These are phyloP conservation scores for Mimachlamys varia DNA, from an alignment of 2,888 invertebrate genomes.

Conservation along the genomic window DNA sequence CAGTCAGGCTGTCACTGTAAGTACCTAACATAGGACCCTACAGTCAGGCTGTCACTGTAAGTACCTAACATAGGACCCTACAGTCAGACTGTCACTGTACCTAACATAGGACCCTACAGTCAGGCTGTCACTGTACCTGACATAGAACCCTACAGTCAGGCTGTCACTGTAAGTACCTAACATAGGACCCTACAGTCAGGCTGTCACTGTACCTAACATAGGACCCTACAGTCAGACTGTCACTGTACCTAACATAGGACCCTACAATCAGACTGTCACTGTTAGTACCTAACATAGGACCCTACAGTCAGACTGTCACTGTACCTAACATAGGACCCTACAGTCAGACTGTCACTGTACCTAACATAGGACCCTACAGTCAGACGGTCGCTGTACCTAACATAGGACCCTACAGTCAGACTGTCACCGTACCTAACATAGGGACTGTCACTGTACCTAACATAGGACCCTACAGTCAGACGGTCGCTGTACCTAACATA, in stretches of 20 bases:
- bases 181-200: conserved; percentile 98
- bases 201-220: conserved; percentile 93
- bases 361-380: too few relatives aligned
- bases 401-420: too few relatives aligned
- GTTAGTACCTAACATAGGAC: conserved; percentile 82
- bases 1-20: conserved; percentile 36
- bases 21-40: conserved; percentile 96
- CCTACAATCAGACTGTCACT: conserved; percentile 95
- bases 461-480: too few relatives aligned
- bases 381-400: too few relatives aligned
- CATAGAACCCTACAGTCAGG: conserved; percentile 97
- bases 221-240: conserved; percentile 97
- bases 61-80: conserved; percentile 97
- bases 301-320: conserved; percentile 6
- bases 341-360: background rate
- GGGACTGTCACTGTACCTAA: too few relatives aligned
- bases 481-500: too few relatives aligned
- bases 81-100: conserved; percentile 93
- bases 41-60: conserved; percentile 94
- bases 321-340: too few relatives aligned
- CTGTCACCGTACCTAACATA: too few relatives aligned
- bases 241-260: conserved; percentile 95
- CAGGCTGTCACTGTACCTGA: conserved; percentile 94
- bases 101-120: conserved; percentile 97
- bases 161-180: conserved; percentile 93